Conservation (phyloP, 2,113 vertebrate genomes). For the Cygnus atratus region DNA sequence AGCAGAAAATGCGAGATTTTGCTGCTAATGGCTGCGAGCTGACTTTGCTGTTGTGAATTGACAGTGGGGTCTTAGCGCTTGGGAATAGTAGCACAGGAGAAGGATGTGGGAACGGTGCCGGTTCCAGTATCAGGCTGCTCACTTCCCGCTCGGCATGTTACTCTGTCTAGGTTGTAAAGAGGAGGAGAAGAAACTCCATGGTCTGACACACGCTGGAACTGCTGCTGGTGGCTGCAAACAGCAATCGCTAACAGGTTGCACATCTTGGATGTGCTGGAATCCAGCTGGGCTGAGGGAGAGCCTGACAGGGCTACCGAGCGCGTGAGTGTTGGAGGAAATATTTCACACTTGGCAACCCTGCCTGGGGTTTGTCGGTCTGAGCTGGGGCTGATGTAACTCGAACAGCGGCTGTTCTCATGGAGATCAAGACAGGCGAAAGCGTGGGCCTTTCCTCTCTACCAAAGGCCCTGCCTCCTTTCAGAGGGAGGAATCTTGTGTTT, state of each 20-base stretch:
- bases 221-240: neutral
- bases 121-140: neutral
- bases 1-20: neutral
- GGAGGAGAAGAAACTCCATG: neutral
- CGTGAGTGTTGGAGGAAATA: neutral
- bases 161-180: neutral
- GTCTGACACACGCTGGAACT: rapidly evolving
- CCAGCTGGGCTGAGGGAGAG: neutral
- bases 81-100: neutral
- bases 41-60: neutral
- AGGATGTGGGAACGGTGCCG: neutral
- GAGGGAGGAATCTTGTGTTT: neutral
- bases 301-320: neutral
- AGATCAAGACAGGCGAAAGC: neutral
- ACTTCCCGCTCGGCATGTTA: neutral
- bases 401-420: neutral
- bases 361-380: neutral
- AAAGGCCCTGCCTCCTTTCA: neutral
- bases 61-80: neutral
- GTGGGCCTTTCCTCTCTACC: neutral
- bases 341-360: neutral
- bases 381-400: neutral
- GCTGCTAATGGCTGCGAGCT: neutral
- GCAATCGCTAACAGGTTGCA: neutral
- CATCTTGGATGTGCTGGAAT: neutral